Evolutionary conservation across 2,888 invertebrate genomes (phyloP).

Genomic region (Drosophila yooni): DNA sequence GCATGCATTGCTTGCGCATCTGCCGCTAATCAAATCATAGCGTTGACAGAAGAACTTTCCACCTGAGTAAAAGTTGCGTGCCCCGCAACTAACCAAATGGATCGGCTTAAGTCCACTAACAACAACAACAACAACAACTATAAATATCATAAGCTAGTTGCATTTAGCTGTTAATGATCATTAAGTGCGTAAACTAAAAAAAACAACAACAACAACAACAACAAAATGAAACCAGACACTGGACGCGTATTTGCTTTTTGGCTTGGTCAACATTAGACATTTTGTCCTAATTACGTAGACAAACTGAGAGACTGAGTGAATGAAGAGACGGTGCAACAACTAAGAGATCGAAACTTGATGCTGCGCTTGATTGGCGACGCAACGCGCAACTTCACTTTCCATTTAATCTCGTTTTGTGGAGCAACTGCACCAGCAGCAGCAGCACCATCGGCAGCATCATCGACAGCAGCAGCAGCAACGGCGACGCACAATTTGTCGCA

Average conservation of each 20-base stretch:
- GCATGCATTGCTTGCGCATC: conserved; percentile 38
- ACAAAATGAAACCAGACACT: conserved; percentile 44
- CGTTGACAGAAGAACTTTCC: conserved; percentile 66
- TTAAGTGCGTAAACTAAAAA: conserved; percentile 55
- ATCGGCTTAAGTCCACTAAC: conserved; percentile 38
- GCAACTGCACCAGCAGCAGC: conserved; percentile 47
- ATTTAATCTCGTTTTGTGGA: conserved; percentile 76
- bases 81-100: conserved; percentile 29
- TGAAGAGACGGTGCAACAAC: conserved; percentile 12
- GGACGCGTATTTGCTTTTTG: conserved; percentile 70
- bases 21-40: conserved; percentile 63
- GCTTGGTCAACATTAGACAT: conserved; percentile 77
- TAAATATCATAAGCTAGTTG: conserved; percentile 43
- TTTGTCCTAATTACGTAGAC: conserved; percentile 79
- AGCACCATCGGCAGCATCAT: neutral
- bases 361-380: conserved; percentile 69
- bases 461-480: conserved; percentile 4
- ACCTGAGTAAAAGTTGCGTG: conserved; percentile 58
- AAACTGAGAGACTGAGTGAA: conserved; percentile 48
- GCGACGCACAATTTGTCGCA: conserved; percentile 74
- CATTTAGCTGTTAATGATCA: conserved; percentile 48
- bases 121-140: conserved; percentile 12
- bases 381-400: conserved; percentile 78
- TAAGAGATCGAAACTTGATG: conserved; percentile 19
- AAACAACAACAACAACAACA: neutral